These are phyloP conservation scores for Napeogenes inachia DNA, from an alignment of 2,888 invertebrate species.

Conservation along the genomic window DNA sequence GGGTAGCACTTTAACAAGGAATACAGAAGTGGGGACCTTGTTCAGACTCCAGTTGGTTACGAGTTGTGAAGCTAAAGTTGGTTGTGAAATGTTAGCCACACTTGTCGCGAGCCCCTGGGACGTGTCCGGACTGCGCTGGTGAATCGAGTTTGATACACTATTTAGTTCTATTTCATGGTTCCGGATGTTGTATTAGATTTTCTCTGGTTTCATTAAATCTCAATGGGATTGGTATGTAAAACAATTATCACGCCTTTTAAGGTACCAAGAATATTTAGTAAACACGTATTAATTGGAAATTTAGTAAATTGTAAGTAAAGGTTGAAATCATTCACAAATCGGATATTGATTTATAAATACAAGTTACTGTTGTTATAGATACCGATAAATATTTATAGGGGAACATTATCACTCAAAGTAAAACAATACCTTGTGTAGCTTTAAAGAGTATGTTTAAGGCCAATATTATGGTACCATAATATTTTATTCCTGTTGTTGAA, in stretches of 20 bases:
- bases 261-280: no score
- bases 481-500: not conserved
- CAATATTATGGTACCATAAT: not conserved
- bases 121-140: constrained; percentile 10
- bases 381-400: no score
- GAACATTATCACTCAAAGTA: no score
- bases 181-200: constrained; percentile 13
- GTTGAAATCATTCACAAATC: not conserved
- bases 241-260: not conserved
- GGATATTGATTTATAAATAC: not conserved
- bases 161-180: constrained; percentile 13
- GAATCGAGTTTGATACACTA: constrained; percentile 11
- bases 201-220: not conserved
- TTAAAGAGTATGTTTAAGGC: no score
- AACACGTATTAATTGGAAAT: no score
- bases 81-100: constrained; percentile 21
- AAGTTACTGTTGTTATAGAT: no score
- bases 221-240: not conserved
- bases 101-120: constrained; percentile 17
- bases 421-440: no score
- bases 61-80: constrained; percentile 24
- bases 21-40: constrained; percentile 14
- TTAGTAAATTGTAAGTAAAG: not conserved
- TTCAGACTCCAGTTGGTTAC: constrained; percentile 17
- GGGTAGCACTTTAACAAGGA: constrained; percentile 2